phyloP scores from a whole-genome alignment of 2,797 vertebrate species.

The Dryobates pubescens region DNA sequence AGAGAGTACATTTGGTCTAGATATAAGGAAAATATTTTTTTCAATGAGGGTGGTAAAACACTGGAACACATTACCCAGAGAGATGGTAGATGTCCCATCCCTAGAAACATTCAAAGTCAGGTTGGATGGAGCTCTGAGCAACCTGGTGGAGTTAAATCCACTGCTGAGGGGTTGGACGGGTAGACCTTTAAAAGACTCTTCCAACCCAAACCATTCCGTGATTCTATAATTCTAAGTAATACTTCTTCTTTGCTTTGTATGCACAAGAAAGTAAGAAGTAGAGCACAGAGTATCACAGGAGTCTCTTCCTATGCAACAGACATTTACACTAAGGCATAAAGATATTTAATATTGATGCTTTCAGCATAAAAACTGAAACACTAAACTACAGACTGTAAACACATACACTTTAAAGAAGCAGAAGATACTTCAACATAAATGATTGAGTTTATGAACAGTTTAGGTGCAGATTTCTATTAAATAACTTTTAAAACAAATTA shows the following conservation, averaged over 20 bases:
- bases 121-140: too few species aligned
- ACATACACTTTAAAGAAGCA: neutral
- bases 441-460: neutral
- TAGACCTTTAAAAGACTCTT: too few species aligned
- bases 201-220: too few species aligned
- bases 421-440: neutral
- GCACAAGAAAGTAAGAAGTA: neutral
- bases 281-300: neutral
- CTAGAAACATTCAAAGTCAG: too few species aligned
- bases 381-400: neutral
- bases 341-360: neutral
- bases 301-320: neutral
- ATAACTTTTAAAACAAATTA: neutral
- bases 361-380: neutral
- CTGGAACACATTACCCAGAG: too few species aligned
- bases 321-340: neutral
- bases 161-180: too few species aligned
- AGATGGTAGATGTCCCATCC: too few species aligned
- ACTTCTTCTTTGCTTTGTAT: neutral
- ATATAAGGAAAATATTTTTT: too few species aligned
- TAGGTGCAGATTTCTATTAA: neutral
- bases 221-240: neutral
- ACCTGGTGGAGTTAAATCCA: too few species aligned
- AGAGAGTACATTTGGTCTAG: too few species aligned
- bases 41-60: too few species aligned